Conservation (phyloP, 2,113 vertebrate species). For the Hyaena hyaena region DNA sequence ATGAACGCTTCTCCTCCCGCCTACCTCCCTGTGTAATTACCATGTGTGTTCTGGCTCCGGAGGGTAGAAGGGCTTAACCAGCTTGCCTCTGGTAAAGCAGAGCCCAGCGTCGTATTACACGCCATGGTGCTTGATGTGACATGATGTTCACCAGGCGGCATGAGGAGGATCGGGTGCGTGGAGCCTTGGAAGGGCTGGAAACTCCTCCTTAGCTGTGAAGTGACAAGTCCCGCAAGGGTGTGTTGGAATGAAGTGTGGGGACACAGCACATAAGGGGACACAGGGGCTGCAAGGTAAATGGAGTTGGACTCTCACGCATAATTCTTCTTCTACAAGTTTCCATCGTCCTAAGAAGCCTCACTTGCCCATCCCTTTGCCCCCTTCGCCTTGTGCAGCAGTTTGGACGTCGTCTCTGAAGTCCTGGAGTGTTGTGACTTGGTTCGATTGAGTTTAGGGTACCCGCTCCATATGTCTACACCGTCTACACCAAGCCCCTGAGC, state of each 20-base stretch:
- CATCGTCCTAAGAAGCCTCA: not conserved
- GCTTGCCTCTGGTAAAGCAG: not conserved
- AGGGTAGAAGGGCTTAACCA: not conserved
- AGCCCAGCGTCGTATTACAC: not conserved
- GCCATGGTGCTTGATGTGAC: not conserved
- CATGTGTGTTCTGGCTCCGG: not conserved
- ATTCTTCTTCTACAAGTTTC: not conserved
- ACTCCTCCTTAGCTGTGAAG: not conserved
- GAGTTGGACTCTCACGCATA: not conserved
- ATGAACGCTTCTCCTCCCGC: not conserved
- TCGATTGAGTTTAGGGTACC: not conserved
- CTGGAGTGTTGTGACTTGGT: not conserved
- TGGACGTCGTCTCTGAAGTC: not conserved
- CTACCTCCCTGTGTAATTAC: not conserved
- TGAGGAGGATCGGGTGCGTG: not conserved
- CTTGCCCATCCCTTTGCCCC: not conserved
- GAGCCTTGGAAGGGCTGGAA: not conserved
- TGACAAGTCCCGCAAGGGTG: not conserved
- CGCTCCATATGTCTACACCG: not conserved
- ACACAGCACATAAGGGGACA: not conserved
- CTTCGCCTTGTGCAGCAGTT: not conserved
- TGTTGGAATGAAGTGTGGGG: not conserved
- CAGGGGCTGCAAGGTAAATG: not conserved
- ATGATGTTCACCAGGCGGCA: not conserved
- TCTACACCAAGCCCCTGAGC: not conserved